Conservation (phyloP, 2,113 vertebrate species). For the Noctilio leporinus region DNA sequence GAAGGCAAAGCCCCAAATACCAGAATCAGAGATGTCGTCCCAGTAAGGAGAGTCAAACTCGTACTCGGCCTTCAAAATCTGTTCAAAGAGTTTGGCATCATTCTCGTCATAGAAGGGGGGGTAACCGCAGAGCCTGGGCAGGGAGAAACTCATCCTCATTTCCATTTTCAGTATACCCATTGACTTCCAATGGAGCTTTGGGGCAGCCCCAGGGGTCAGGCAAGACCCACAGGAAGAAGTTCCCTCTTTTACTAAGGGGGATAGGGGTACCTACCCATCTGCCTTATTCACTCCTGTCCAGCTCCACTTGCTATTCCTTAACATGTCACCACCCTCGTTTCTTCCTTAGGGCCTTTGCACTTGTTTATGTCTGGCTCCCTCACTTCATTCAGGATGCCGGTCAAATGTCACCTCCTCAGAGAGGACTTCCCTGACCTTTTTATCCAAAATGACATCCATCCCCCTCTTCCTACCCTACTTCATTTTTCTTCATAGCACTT, state of each 20-base stretch:
- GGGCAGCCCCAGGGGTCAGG: not conserved
- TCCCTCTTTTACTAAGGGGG: not conserved
- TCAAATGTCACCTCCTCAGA: not conserved
- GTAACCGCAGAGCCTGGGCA: conserved; percentile 92
- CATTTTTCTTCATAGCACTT: not conserved
- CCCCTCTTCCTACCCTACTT: not conserved
- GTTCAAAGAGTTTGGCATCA: conserved; percentile 96
- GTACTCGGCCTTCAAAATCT: conserved; percentile 95
- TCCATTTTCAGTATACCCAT: not conserved
- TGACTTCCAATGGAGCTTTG: not conserved
- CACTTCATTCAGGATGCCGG: not conserved
- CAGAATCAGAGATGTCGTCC: conserved; percentile 98
- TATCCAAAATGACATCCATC: not conserved
- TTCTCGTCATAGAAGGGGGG: conserved; percentile 98
- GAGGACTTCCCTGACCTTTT: not conserved
- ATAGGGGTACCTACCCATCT: not conserved
- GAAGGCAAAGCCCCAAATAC: conserved; percentile 74
- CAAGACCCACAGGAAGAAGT: not conserved
- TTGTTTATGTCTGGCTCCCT: not conserved
- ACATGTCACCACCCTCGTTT: not conserved
- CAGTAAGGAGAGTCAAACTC: conserved; percentile 99
- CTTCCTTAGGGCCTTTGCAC: not conserved
- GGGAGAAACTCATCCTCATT: conserved; percentile 12
- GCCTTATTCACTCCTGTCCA: not conserved
- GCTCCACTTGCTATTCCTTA: not conserved